Evolutionary conservation across 2,888 invertebrate genomes (phyloP).

Genomic region (Choreutis nemorana): DNA sequence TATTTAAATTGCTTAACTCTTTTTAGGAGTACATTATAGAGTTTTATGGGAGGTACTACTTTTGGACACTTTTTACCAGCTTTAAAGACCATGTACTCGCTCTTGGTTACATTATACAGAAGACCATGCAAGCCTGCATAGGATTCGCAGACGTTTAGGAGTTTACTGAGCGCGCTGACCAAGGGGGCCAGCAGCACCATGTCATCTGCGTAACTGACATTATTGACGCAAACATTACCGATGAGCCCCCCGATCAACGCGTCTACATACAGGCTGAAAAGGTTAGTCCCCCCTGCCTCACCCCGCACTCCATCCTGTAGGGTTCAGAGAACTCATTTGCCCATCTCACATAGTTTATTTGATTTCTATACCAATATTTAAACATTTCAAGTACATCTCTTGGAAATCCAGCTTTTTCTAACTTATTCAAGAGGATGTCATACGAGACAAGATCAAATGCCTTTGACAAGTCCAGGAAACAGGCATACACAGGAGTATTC

Average conservation of each 20-base stretch:
- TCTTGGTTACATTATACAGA: conserved; percentile 1
- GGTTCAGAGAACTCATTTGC: conserved; percentile 2
- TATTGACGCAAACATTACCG: conserved; percentile 1
- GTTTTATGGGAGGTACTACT: background rate
- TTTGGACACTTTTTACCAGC: background rate
- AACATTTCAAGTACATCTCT: background rate
- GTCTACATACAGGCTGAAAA: conserved; percentile 3
- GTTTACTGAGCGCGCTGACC: background rate
- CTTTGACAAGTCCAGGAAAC: conserved; percentile 5
- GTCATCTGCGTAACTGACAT: conserved; percentile 4
- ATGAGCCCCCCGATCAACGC: conserved; percentile 1
- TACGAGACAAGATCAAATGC: conserved; percentile 3
- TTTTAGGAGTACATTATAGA: background rate
- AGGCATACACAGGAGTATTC: conserved; percentile 4
- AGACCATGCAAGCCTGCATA: conserved; percentile 3
- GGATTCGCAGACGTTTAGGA: conserved; percentile 1
- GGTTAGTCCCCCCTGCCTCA: conserved; percentile 6
- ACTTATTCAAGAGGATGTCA: background rate
- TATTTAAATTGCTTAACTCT: conserved; percentile 2
- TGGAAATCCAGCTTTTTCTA: background rate
- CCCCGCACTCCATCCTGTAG: conserved; percentile 6
- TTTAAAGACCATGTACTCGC: conserved; percentile 5
- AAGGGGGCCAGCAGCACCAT: conserved; percentile 5
- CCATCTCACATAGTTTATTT: conserved; percentile 5
- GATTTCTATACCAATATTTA: conserved; percentile 4